phyloP scores from a whole-genome alignment of 2,113 vertebrate genomes.

The Rhinolophus sinicus region DNA sequence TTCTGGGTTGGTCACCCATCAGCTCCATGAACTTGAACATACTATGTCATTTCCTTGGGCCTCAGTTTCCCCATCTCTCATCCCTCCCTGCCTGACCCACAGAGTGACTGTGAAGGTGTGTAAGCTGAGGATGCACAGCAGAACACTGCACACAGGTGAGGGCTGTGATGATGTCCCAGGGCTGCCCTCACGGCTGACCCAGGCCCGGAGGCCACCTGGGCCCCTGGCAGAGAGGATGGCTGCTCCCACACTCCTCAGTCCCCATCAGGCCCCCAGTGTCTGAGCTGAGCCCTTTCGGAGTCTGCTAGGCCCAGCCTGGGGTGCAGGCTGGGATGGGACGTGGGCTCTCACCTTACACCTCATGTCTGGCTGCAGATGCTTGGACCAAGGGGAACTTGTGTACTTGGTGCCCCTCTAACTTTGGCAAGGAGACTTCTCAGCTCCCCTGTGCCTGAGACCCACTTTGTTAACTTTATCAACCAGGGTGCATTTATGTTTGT shows the following conservation, averaged over 20 bases:
- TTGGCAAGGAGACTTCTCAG: not conserved
- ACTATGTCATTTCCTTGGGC: not conserved
- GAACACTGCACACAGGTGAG: too few relatives aligned
- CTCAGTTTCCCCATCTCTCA: not conserved
- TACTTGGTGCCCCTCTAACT: not conserved
- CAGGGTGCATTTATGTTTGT: not conserved
- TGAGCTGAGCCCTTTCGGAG: not conserved
- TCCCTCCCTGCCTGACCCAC: not conserved
- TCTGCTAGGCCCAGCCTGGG: not conserved
- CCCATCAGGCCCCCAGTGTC: not conserved
- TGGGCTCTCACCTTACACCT: not conserved
- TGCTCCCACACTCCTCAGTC: accelerated
- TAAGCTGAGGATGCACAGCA: accelerated
- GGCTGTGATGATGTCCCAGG: too few relatives aligned
- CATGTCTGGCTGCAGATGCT: not conserved
- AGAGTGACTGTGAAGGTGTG: not conserved
- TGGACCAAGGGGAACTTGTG: not conserved
- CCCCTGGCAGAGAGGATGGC: not conserved
- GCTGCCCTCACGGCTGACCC: not conserved
- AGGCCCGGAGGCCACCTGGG: not conserved
- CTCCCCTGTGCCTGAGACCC: not conserved
- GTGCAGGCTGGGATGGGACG: not conserved
- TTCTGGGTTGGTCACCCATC: not conserved
- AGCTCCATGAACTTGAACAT: not conserved
- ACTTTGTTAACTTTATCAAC: not conserved